Base-by-base conservation (phyloP, 2,113 vertebrate species). In the Numenius arquata region DNA sequence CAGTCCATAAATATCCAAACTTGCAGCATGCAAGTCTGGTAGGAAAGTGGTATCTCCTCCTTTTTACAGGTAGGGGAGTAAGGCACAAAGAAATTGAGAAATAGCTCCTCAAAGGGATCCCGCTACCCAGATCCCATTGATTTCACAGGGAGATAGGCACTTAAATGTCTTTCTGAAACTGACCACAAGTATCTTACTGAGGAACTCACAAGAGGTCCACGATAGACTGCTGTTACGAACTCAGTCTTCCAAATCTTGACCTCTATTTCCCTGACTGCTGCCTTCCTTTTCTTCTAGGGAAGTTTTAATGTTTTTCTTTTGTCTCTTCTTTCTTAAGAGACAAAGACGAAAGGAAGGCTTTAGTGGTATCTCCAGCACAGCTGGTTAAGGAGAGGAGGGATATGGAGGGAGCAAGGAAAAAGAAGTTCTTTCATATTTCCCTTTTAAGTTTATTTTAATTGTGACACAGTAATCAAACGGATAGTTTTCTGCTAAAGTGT, bases 81-180 rank as follows among this genome's bases (percentile, higher is more conserved):
- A 89, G 30, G 5, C 14, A 65, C 12, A 43, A 53, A 67, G 41
- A 77, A 80, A 67, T n/a, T 7, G 32, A 73, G 41, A 81, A 27
- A 18, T 25, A 70, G 30, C 40, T 79, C 36, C 36, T 76, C 40
- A 65, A 30, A 90, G 34, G 9, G 26, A 48, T 84, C 30, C 26
- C 0, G 0, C 45, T 81, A 5, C 19, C 25, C 6, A 17, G 29
- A 27, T 89, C 65, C 13, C 16, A 38, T 45, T 9, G 8, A 65
- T 84, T 93, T 84, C 56, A 34, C 22, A 41, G 41, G 41, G 43
- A 52, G 12, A 34, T 13, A 40, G 43, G 6, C 15, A n/a, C 29
- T 78, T 66, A 43, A 66, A 58, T 71, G 41, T 30, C 38, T n/a
- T 78, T 71, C 56, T 70, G 34, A 56, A 93, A 59, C 20, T 36